Evolutionary conservation across 2,113 vertebrate genomes (phyloP).

Genomic region (Heterotilapia buettikoferi): DNA sequence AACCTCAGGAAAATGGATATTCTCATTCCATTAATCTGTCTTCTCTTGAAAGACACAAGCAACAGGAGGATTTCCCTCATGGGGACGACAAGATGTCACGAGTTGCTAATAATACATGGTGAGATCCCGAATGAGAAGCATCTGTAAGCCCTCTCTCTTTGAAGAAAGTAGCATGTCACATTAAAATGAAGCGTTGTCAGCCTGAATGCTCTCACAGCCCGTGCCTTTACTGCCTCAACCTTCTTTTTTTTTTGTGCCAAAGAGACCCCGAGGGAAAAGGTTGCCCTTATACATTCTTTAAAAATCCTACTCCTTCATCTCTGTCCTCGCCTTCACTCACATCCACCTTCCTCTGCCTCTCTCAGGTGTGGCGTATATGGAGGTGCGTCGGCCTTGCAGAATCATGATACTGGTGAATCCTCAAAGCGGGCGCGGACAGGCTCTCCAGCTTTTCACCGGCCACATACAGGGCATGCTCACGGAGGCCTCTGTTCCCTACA

Average conservation of each 20-base stretch:
- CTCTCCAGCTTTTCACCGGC: slow-evolving; percentile 73
- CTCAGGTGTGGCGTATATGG: slow-evolving; percentile 13
- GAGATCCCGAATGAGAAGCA: neutral
- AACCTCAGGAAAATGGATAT: neutral
- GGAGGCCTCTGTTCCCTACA: slow-evolving; percentile 75
- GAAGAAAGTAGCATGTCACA: neutral
- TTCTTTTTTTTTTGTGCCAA: neutral
- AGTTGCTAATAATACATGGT: slow-evolving; percentile 6
- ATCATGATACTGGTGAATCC: slow-evolving; percentile 85
- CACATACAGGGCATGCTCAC: slow-evolving; percentile 78
- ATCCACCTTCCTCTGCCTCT: neutral
- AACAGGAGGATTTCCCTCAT: neutral
- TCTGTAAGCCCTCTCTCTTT: neutral
- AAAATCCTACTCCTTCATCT: neutral
- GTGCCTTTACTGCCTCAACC: neutral
- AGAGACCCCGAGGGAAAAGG: neutral
- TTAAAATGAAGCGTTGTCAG: slow-evolving; percentile 6
- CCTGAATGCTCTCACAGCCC: neutral
- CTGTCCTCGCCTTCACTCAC: neutral
- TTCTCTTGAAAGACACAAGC: neutral
- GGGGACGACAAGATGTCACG: neutral
- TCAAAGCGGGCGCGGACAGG: slow-evolving; percentile 77
- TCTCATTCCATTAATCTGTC: neutral
- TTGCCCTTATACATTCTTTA: neutral
- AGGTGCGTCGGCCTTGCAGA: slow-evolving; percentile 64